Percentiles rank a stretch among this genome's conserved stretches.
These are phyloP conservation scores for Hassar affinis DNA, from an alignment of 2,113 vertebrate genomes.

Conservation along the genomic window DNA sequence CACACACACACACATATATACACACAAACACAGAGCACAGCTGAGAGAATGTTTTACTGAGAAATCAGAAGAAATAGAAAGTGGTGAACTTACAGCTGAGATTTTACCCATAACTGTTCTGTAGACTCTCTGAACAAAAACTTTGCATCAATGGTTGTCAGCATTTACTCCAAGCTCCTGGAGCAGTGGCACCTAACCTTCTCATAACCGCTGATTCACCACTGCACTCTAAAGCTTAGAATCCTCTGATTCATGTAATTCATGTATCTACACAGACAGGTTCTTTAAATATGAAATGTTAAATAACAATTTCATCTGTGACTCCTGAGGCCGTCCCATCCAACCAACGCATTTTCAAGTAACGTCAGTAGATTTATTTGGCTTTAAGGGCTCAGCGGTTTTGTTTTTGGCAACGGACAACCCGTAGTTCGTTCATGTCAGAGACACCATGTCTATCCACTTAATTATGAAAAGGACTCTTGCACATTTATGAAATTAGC, in stretches of 20 bases:
- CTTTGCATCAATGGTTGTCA: no score
- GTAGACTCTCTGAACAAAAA: no score
- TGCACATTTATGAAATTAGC: not conserved
- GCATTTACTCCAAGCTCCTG: not conserved
- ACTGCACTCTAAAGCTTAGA: not conserved
- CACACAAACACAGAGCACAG: no score
- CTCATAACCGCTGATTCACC: not conserved
- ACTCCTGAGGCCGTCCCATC: not conserved
- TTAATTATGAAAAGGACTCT: not conserved
- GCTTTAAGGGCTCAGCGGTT: not conserved
- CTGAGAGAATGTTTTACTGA: no score
- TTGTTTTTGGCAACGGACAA: not conserved
- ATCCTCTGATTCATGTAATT: not conserved
- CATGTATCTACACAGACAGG: not conserved
- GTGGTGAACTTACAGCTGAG: no score
- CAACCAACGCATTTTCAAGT: not conserved
- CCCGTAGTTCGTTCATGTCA: not conserved
- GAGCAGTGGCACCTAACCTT: not conserved
- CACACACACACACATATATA: no score
- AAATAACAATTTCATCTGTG: not conserved
- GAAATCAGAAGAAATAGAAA: no score
- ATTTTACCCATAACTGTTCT: no score
- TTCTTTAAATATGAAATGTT: not conserved
- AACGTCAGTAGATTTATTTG: not conserved
- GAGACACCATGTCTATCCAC: not conserved